Evolutionary conservation across 2,888 invertebrate species (phyloP).

Genomic region (Ectropis crepuscularia): DNA sequence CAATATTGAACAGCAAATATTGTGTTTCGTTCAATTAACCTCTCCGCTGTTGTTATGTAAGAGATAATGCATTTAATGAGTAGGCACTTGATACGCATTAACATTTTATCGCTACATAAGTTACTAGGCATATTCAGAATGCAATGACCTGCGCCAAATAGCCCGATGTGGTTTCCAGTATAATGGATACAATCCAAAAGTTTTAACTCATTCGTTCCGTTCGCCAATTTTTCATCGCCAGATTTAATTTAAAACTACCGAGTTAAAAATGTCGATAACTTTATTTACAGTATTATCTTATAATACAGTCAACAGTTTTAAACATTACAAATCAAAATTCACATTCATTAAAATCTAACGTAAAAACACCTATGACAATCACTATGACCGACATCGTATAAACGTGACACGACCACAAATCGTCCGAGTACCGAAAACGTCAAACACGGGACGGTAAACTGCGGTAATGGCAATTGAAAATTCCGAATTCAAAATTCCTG

Average conservation of each 20-base stretch:
- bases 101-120: slow-evolving; percentile 53
- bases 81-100: slow-evolving; percentile 46
- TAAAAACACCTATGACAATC: slow-evolving; percentile 78
- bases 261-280: slow-evolving; percentile 78
- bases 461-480: slow-evolving; percentile 58
- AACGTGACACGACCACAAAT: slow-evolving; percentile 51
- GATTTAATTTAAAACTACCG: slow-evolving; percentile 45
- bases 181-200: slow-evolving; percentile 78
- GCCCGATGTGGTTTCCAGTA: slow-evolving; percentile 68
- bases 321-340: slow-evolving; percentile 76
- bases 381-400: slow-evolving; percentile 67
- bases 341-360: slow-evolving; percentile 79
- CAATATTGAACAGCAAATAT: slow-evolving; percentile 11
- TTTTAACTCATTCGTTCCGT: slow-evolving; percentile 56
- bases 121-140: slow-evolving; percentile 56
- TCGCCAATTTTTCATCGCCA: slow-evolving; percentile 41
- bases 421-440: slow-evolving; percentile 48
- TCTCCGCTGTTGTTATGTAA: slow-evolving; percentile 27
- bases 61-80: slow-evolving; percentile 45
- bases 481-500: slow-evolving; percentile 37
- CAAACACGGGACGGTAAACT: slow-evolving; percentile 66
- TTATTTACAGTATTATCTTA: slow-evolving; percentile 84
- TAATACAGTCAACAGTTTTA: slow-evolving; percentile 84
- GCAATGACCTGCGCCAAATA: slow-evolving; percentile 66
- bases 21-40: slow-evolving; percentile 32